These are phyloP conservation scores for Amphilophus citrinellus DNA, from an alignment of 2,113 vertebrate genomes.

Conservation along the genomic window DNA sequence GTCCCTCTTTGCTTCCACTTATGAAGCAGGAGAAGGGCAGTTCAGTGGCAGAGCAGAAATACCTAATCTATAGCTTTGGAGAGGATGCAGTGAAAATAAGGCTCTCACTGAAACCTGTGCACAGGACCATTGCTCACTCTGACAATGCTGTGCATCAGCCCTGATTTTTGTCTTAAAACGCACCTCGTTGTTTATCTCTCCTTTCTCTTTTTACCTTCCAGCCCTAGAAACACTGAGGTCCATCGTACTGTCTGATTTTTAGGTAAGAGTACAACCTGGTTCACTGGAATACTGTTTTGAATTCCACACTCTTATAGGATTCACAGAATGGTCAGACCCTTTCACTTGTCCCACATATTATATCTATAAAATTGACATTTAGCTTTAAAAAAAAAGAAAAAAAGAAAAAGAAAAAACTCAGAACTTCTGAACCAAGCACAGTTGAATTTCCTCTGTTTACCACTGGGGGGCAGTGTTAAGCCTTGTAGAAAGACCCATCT, in stretches of 20 bases:
- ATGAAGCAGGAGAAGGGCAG: background rate
- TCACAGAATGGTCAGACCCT: background rate
- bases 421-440: background rate
- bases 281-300: background rate
- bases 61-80: conserved; percentile 54
- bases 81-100: conserved; percentile 59
- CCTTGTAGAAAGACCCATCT: background rate
- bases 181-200: background rate
- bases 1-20: no score
- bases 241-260: background rate
- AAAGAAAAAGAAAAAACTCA: background rate
- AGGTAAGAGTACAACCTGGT: background rate
- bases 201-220: background rate
- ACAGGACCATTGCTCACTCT: conserved; percentile 58
- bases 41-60: conserved; percentile 38
- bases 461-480: conserved; percentile 39
- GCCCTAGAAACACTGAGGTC: background rate
- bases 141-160: conserved; percentile 49
- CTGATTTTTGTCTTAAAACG: conserved; percentile 23
- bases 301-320: no score
- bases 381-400: background rate
- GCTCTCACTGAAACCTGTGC: conserved; percentile 64
- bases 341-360: background rate
- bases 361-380: background rate
- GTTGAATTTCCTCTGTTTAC: background rate